These are phyloP conservation scores for Drosophila rhopaloa DNA, from an alignment of 1,140 invertebrate genomes.

Conservation along the genomic window DNA sequence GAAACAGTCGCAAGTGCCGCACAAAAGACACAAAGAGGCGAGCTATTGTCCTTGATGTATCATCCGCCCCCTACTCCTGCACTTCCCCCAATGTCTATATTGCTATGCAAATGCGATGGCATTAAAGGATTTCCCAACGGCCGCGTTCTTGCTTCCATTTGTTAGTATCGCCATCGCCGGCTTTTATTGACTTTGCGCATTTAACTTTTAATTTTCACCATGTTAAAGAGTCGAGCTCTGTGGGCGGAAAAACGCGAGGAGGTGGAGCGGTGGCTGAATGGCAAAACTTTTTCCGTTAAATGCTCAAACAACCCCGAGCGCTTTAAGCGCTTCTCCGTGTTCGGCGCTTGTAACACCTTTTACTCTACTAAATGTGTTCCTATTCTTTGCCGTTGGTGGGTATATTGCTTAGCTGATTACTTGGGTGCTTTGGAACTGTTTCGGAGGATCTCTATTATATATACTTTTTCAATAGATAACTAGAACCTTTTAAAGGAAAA, in stretches of 20 bases:
- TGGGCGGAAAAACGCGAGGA: not conserved
- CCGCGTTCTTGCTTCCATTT: constrained; percentile 38
- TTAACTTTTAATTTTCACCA: constrained; percentile 78
- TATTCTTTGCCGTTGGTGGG: not conserved
- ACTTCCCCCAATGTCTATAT: constrained; percentile 6
- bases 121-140: constrained; percentile 73
- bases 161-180: constrained; percentile 55
- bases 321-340: constrained; percentile 42
- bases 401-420: not conserved
- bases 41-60: constrained; percentile 59
- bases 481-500: no score
- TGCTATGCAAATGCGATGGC: constrained; percentile 67
- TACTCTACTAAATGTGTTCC: constrained; percentile 9
- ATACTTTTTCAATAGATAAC: no score
- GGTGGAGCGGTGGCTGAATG: not conserved
- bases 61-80: not conserved
- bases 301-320: constrained; percentile 49
- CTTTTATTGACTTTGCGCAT: constrained; percentile 76
- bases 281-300: constrained; percentile 53
- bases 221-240: constrained; percentile 18
- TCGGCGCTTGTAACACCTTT: constrained; percentile 61
- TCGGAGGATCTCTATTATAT: no score
- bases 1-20: constrained; percentile 67
- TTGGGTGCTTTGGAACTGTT: no score
- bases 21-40: constrained; percentile 66